Evolutionary conservation across 2,113 vertebrate species (phyloP).

Genomic region (Lipotes vexillifer): DNA sequence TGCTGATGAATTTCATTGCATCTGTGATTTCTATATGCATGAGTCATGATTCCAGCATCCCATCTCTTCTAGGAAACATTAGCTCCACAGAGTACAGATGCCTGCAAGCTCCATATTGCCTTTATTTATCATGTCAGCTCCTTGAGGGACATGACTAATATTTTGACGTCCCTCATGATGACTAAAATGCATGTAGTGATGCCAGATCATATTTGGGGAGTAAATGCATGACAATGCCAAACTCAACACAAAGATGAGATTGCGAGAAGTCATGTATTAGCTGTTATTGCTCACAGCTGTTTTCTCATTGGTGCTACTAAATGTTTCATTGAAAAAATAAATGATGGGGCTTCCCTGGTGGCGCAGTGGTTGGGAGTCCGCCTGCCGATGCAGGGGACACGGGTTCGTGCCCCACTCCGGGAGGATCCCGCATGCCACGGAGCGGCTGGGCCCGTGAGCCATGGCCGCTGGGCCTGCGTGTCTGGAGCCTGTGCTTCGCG

Average conservation of each 20-base stretch:
- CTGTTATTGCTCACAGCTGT: not conserved
- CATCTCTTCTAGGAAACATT: not conserved
- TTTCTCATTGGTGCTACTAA: slow-evolving; percentile 17
- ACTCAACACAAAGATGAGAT: not conserved
- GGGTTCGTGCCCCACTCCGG: rapidly evolving
- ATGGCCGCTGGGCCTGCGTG: no score
- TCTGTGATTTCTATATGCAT: not conserved
- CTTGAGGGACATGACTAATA: not conserved
- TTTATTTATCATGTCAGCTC: not conserved
- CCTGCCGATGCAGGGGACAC: no score
- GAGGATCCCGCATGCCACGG: no score
- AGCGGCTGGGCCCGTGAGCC: no score
- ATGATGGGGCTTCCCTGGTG: not conserved
- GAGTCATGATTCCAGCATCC: not conserved
- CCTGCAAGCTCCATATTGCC: not conserved
- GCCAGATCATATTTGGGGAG: slow-evolving; percentile 8
- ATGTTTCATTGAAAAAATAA: not conserved
- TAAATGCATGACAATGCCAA: slow-evolving; percentile 28
- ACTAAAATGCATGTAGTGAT: not conserved
- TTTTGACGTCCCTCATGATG: not conserved
- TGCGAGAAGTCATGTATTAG: not conserved
- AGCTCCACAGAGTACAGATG: not conserved
- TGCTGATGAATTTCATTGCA: slow-evolving; percentile 14
- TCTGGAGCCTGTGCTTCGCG: no score
- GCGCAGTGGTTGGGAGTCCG: no score